Percentiles rank a stretch among this genome's conserved stretches.
Conservation (phyloP, 2,888 invertebrate genomes). For the Phaonia tiefii region DNA sequence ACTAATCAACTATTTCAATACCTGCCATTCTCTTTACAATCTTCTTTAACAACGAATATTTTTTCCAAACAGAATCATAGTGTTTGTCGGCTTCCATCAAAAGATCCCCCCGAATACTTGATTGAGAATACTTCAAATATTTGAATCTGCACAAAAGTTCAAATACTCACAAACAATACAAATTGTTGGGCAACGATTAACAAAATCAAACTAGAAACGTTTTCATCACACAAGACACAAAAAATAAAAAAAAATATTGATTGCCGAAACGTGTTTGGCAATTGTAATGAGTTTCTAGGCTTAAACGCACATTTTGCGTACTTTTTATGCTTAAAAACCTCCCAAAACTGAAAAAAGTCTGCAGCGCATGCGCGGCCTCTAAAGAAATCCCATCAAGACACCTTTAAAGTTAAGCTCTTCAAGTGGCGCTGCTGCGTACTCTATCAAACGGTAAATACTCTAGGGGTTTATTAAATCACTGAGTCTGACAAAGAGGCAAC, state of each 20-base stretch:
- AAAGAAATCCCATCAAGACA: conserved; percentile 51
- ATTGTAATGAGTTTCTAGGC: conserved; percentile 62
- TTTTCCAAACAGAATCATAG: too few relatives aligned
- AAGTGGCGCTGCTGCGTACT: conserved; percentile 24
- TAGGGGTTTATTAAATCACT: conserved; percentile 50
- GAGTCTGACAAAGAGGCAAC: conserved; percentile 14
- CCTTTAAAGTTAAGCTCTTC: conserved; percentile 31
- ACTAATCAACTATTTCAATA: too few relatives aligned
- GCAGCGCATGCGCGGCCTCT: neutral
- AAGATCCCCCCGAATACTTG: conserved; percentile 40
- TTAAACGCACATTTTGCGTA: conserved; percentile 57
- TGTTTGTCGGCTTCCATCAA: conserved; percentile 47
- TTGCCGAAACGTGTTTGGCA: conserved; percentile 67
- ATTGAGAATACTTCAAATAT: conserved; percentile 50
- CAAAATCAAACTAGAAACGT: conserved; percentile 51
- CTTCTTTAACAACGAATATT: too few relatives aligned
- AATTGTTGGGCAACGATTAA: neutral
- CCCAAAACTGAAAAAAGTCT: conserved; percentile 9
- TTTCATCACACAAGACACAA: conserved; percentile 6
- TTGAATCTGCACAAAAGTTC: conserved; percentile 54
- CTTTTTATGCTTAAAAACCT: conserved; percentile 31
- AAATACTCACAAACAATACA: conserved; percentile 48
- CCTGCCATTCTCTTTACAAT: too few relatives aligned
- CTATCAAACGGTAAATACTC: conserved; percentile 49
- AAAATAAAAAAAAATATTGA: conserved; percentile 56